Conservation (phyloP, 2,797 vertebrate species). For the Rhadinocentrus ornatus region DNA sequence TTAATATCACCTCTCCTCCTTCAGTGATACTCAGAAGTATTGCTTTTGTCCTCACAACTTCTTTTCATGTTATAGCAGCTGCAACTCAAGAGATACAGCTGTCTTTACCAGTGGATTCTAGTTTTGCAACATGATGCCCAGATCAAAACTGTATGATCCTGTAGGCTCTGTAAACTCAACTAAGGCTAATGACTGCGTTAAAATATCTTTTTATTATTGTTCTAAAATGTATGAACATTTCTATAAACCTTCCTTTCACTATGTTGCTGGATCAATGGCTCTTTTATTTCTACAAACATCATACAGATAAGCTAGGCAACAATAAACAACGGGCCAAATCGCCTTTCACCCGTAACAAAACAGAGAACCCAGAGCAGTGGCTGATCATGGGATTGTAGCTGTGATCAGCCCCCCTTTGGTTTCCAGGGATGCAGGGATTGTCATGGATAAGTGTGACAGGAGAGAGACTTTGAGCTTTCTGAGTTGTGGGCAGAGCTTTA, state of each 20-base stretch:
- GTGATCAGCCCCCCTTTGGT: constrained; percentile 66
- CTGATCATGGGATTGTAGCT: constrained; percentile 72
- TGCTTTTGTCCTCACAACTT: too few species aligned
- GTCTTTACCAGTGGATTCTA: too few species aligned
- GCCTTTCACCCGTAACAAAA: constrained; percentile 62
- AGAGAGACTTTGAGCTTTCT: constrained; percentile 69
- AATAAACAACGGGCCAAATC: constrained; percentile 58
- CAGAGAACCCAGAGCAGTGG: constrained; percentile 50
- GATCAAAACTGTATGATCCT: too few species aligned
- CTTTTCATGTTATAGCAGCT: too few species aligned
- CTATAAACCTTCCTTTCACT: constrained; percentile 11
- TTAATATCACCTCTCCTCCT: too few species aligned
- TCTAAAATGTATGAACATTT: not conserved
- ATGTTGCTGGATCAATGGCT: constrained; percentile 15
- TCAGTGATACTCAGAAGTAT: too few species aligned
- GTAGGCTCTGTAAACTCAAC: not conserved
- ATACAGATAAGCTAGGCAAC: constrained; percentile 42
- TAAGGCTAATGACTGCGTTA: not conserved
- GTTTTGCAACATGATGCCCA: too few species aligned
- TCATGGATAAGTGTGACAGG: constrained; percentile 71
- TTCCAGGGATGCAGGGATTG: constrained; percentile 70
- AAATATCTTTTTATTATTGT: too few species aligned
- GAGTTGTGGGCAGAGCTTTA: constrained; percentile 63
- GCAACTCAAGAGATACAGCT: too few species aligned
- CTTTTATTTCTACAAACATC: constrained; percentile 46